Conservation (phyloP, 1,140 invertebrate species). For the Scaptomyza pallida region DNA sequence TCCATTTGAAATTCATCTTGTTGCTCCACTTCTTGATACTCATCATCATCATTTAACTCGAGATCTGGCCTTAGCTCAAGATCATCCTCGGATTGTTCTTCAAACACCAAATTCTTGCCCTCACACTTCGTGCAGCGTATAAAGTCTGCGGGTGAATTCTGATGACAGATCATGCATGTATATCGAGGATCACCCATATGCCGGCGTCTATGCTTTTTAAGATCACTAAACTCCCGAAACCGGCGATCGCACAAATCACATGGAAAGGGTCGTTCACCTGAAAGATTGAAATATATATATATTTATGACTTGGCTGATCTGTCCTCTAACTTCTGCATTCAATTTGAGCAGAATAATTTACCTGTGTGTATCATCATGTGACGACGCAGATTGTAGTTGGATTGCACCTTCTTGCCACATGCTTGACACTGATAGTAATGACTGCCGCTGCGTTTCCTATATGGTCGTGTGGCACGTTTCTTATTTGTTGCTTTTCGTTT, state of each 20-base stretch:
- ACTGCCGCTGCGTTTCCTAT: slow-evolving; percentile 60
- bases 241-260: slow-evolving; percentile 85
- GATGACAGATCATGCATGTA: slow-evolving; percentile 85
- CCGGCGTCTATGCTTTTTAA: slow-evolving; percentile 85
- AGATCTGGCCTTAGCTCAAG: neutral
- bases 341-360: slow-evolving; percentile 33
- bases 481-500: slow-evolving; percentile 10
- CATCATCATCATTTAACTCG: too few relatives aligned
- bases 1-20: neutral
- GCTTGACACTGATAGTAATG: slow-evolving; percentile 71
- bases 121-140: slow-evolving; percentile 73
- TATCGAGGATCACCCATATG: slow-evolving; percentile 86
- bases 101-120: slow-evolving; percentile 65
- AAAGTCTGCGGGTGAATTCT: slow-evolving; percentile 62
- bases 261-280: slow-evolving; percentile 83
- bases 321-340: too few relatives aligned
- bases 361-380: slow-evolving; percentile 84
- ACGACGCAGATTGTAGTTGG: slow-evolving; percentile 77
- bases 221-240: slow-evolving; percentile 86
- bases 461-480: slow-evolving; percentile 39
- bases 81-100: neutral
- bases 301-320: too few relatives aligned
- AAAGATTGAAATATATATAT: slow-evolving; percentile 3
- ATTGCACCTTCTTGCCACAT: slow-evolving; percentile 80
- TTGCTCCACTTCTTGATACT: neutral